Percentiles rank a stretch among this genome's conserved stretches.
These are phyloP conservation scores for Mirounga angustirostris DNA, from an alignment of 2,113 vertebrate species.

Conservation along the genomic window DNA sequence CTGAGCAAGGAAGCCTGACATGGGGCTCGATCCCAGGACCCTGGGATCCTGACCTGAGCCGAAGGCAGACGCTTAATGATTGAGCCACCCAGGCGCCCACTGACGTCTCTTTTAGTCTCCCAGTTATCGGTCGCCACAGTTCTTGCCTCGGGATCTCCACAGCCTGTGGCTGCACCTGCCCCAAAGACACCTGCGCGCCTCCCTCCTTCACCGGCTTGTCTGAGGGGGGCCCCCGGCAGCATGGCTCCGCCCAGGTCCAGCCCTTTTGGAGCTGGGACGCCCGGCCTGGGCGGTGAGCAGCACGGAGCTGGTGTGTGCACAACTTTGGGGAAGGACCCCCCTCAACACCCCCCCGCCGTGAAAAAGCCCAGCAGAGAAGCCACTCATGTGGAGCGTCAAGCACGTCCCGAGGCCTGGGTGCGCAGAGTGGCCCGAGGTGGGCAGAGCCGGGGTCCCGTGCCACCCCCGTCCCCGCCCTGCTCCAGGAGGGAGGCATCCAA, in stretches of 20 bases:
- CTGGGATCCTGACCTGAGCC: no score
- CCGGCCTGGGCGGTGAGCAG: no score
- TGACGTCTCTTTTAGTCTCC: not conserved
- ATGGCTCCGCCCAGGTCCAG: not conserved
- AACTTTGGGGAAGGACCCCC: not conserved
- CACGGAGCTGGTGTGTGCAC: not conserved
- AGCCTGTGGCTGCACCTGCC: no score
- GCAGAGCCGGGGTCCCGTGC: slow-evolving; percentile 35
- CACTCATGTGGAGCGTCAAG: not conserved
- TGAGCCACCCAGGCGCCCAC: no score
- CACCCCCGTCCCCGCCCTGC: not conserved
- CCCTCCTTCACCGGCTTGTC: not conserved
- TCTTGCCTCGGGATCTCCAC: not conserved
- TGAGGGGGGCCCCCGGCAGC: not conserved
- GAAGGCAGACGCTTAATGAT: no score
- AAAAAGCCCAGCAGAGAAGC: not conserved
- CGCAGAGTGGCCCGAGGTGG: slow-evolving; percentile 54
- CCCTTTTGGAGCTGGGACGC: not conserved
- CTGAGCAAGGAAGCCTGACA: no score
- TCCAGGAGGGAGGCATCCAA: not conserved
- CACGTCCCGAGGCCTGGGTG: not conserved
- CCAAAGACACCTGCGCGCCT: not conserved
- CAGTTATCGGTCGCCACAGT: not conserved
- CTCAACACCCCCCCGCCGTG: no score
- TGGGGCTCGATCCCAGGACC: no score